Conservation (phyloP, 1,140 invertebrate species). For the Scylla paramamosain region DNA sequence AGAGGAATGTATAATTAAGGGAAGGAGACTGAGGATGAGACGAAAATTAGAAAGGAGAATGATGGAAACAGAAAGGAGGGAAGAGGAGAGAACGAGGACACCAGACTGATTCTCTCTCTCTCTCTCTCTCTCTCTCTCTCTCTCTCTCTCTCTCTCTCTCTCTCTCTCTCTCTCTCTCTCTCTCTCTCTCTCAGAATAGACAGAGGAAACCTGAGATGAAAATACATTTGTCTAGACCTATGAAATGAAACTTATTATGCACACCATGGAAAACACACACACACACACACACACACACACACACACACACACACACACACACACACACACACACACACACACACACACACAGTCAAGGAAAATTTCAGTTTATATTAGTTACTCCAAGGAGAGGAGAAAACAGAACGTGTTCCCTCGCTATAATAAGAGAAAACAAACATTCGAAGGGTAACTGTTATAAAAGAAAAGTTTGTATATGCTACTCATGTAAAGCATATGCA, state of each 20-base stretch:
- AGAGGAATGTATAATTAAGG: background rate
- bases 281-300: too few species aligned
- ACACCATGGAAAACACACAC: too few species aligned
- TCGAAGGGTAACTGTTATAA: too few species aligned
- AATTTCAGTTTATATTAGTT: background rate
- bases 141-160: background rate
- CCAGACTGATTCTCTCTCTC: background rate
- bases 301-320: background rate
- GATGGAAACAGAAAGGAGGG: background rate
- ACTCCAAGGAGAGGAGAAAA: background rate
- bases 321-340: slow-evolving; percentile 32
- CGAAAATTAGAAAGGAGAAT: background rate
- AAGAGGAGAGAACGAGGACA: background rate
- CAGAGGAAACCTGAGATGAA: too few species aligned
- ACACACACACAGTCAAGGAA: background rate
- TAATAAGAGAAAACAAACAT: background rate
- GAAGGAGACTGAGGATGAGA: background rate
- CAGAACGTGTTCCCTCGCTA: background rate
- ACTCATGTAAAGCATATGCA: too few species aligned
- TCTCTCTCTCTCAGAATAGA: too few species aligned
- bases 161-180: too few species aligned
- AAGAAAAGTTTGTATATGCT: too few species aligned
- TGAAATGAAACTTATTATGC: too few species aligned
- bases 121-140: background rate
- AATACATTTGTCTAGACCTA: too few species aligned